Evolutionary conservation across 2,113 vertebrate genomes (phyloP), one percentile per base, ranked within the genome.

Genomic region (Melospiza melodia): DNA sequence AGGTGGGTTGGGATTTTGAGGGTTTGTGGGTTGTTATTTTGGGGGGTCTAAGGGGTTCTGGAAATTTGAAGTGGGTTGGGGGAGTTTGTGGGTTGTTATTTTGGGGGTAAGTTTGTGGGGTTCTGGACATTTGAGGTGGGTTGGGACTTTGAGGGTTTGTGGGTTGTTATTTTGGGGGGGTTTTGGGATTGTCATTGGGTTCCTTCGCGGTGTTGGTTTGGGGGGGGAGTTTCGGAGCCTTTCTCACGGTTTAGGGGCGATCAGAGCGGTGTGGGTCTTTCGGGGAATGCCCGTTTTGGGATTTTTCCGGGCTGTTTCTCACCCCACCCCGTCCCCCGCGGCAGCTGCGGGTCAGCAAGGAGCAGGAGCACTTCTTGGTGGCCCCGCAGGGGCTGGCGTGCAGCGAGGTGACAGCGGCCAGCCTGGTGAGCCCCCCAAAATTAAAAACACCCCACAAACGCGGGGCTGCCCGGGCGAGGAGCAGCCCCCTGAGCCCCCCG

Each of bases 351-450:
- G 99, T 99, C 49, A 99, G 98, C 98, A 99, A 99, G 97, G 99
- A 99, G 84, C 99, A 99, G 95, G 99, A 99, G 79, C 99, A 99
- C 65, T 99, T 99, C 97, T 94, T 99, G 95, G 98, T 99, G 84
- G 98, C 99, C 90, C 99, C 99, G 0, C 98, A 98, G 7, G 99
- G 99, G 28, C 96, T 99, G 84, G 97, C 98, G 2, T 99, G 98
- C 94, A 98, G 98, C 6, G 99, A 99, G 95, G 99, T 99, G 95
- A 99, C 99, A 0, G 99, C 98, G 0, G 99, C 99, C 87, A 99
- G 98, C 95, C 97, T 99, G 98, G 99, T 99, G 94, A 99, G 99
- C 96, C 41, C 18, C 44, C 31, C 15, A 49, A 24, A 49, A 48
- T 3, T 4, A 46, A 46, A 24, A 49, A 7, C 48, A 13, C 10